phyloP scores from a whole-genome alignment of 2,797 vertebrate genomes.

The Labeo calbasu region DNA sequence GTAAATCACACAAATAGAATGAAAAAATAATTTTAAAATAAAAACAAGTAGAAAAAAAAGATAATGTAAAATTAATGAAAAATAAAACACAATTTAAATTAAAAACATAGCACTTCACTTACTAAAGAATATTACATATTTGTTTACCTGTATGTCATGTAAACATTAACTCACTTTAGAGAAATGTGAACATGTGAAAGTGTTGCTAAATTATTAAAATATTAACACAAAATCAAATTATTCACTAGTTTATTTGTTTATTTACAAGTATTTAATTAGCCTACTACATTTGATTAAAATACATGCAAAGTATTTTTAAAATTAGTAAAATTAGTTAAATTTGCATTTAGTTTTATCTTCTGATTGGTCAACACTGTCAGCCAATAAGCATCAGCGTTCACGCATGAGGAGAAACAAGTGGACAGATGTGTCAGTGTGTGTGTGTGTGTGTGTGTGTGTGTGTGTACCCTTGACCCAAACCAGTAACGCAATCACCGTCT shows the following conservation, averaged over 20 bases:
- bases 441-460: conserved; percentile 38
- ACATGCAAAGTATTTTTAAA: not conserved
- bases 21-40: not conserved
- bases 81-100: not conserved
- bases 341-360: not conserved
- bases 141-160: not conserved
- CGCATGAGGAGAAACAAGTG: not conserved
- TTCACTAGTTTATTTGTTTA: not conserved
- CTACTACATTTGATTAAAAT: not conserved
- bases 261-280: not conserved
- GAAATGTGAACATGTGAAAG: not conserved
- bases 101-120: not conserved
- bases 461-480: not conserved
- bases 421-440: conserved; percentile 52
- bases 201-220: not conserved
- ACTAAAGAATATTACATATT: not conserved
- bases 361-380: conserved; percentile 1
- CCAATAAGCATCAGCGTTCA: conserved; percentile 38
- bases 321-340: too few species aligned
- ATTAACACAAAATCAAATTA: not conserved
- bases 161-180: not conserved
- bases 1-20: not conserved
- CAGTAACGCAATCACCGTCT: conserved; percentile 10
- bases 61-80: not conserved
- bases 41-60: not conserved